Evolutionary conservation across 2,113 vertebrate species (phyloP), one percentile per base, ranked within the genome.

Genomic region (Corydoras sp.): DNA sequence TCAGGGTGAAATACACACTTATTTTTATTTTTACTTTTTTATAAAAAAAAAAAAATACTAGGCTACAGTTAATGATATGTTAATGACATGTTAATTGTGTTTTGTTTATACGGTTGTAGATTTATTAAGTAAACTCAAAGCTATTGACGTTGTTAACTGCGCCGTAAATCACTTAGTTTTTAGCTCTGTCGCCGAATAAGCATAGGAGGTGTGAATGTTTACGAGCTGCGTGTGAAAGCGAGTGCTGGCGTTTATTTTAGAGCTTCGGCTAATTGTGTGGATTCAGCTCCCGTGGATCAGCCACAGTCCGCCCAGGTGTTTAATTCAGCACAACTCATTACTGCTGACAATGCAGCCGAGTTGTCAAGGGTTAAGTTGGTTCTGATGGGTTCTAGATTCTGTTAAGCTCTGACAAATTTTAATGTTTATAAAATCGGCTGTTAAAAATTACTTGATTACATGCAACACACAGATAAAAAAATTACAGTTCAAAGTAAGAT

Each of bases 191-290:
- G 63, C 73, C 9, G 61, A 73, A 73, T 78, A 74, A 24, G 11
- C 69, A 43, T 65, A 11, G 24, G 58, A 43, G 18, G 73, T 79
- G 80, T 77, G 70, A 77, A 74, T 69, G 55, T 76, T 68, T 71
- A 69, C 73, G 43, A 69, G 11, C 50, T 43, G 10, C 32, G 80
- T 71, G 76, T 75, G 63, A 76, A 65, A 76, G 78, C 65, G 61
- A 71, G 69, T 68, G 72, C 77, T 15, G 18, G 56, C 14, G 59
- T 75, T 71, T 53, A 62, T 60, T 66, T 32, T 71, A 73, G 62
- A 71, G 75, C 63, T 62, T 73, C 51, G 32, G 48, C 43, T 64
- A 71, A 53, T 62, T 11, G 70, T 80, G 72, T 76, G 75, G 77
- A 67, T 54, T 66, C 43, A 73, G 58, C 64, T 63, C 32, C 50